phyloP scores from a whole-genome alignment of 2,888 invertebrate genomes.

The Cremastinae sp. region DNA sequence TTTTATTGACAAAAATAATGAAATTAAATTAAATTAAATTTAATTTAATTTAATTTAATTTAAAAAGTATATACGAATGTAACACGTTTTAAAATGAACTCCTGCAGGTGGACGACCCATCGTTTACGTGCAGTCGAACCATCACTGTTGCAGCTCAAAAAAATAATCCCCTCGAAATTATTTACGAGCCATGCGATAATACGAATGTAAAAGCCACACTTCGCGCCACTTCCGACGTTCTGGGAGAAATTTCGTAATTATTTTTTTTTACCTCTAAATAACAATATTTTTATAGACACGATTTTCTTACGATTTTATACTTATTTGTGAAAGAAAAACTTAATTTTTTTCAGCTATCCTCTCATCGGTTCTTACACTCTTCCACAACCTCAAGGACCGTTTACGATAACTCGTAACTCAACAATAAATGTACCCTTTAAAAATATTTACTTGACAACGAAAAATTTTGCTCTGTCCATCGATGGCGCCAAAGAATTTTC shows the following conservation, averaged over 20 bases:
- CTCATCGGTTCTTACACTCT: conserved; percentile 64
- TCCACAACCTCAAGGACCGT: conserved; percentile 73
- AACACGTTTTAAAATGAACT: conserved; percentile 1
- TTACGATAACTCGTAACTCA: conserved; percentile 53
- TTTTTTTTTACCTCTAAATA: not conserved
- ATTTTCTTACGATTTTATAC: too few relatives aligned
- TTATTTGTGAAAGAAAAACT: too few relatives aligned
- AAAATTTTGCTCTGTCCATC: conserved; percentile 66
- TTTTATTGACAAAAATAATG: too few relatives aligned
- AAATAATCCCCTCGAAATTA: conserved; percentile 61
- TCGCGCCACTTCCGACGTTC: conserved; percentile 64
- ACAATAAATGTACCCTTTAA: conserved; percentile 66
- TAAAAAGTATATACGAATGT: not conserved
- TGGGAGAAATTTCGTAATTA: conserved; percentile 69
- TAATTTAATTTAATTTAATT: too few relatives aligned
- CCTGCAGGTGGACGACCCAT: conserved; percentile 65
- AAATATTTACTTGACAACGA: conserved; percentile 68
- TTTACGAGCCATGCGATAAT: conserved; percentile 68
- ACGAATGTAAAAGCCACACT: conserved; percentile 64
- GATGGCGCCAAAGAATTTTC: conserved; percentile 65
- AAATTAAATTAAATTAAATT: too few relatives aligned
- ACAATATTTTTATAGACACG: too few relatives aligned
- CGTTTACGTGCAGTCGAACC: conserved; percentile 62
- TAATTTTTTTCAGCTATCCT: conserved; percentile 67
- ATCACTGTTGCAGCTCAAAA: conserved; percentile 58